A percentile compares a stretch with the other conserved stretches of the same genome.
These are phyloP conservation scores for Falco naumanni DNA, from an alignment of 2,797 vertebrate genomes.

Conservation along the genomic window DNA sequence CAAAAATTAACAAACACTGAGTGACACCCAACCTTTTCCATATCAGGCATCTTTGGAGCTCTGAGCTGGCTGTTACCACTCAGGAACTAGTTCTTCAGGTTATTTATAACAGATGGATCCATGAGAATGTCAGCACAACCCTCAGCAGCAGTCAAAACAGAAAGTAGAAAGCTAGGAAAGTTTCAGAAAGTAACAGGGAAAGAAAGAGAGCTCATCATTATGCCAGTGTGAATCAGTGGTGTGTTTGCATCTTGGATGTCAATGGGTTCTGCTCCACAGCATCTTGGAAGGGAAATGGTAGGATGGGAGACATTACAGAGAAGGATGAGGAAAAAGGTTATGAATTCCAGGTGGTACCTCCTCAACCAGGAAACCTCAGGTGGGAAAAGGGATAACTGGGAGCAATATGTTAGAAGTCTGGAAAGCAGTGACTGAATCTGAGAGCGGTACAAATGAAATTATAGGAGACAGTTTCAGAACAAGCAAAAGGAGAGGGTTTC, in stretches of 20 bases:
- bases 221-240: neutral
- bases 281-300: neutral
- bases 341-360: neutral
- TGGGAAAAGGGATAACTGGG: neutral
- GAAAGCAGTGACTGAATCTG: neutral
- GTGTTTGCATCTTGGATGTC: neutral
- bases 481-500: neutral
- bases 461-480: neutral
- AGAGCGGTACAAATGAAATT: neutral
- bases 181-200: neutral
- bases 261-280: neutral
- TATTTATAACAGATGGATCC: neutral
- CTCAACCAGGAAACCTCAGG: neutral
- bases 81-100: neutral
- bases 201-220: neutral
- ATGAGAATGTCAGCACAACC: neutral
- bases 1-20: neutral
- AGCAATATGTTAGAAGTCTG: neutral
- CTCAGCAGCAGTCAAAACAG: constrained; percentile 33
- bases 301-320: neutral
- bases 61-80: neutral
- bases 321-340: neutral
- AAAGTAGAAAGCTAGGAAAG: neutral
- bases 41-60: neutral
- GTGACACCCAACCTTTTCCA: neutral